Base-by-base conservation (phyloP, 1,140 invertebrate genomes). In the Drosophila auraria region DNA sequence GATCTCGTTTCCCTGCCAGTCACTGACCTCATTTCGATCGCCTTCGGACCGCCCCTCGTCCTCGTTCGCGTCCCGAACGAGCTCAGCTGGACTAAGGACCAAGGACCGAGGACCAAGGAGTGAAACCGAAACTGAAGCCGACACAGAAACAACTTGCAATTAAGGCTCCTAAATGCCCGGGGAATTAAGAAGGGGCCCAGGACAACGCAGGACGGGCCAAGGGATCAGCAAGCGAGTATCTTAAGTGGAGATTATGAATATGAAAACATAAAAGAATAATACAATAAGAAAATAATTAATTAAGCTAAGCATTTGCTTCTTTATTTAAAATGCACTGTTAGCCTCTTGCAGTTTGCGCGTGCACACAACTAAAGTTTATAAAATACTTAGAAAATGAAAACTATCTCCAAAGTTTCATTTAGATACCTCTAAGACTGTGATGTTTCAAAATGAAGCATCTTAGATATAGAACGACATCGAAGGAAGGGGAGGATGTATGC, bases 11-110 rank as follows among this genome's bases (percentile, higher is more conserved):
- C 45, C 50, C 62, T 70, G 65, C 62, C 83, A 83, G 83, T 87
- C 86, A 82, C 74, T 90, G 84, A 89, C 84, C 84, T 89, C 78
- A 72, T 90, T 89, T 90, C 81, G 60, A 89, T 89, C 74, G 86
- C 40, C 53, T 58, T 68, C 53, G 61, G 49, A 27, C 51, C 56
- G 62, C 47, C 42, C 63, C 40, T 50, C 30, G 45, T 36, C 49
- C 56, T 36, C 15, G 30, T 30, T 15, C n/a, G 17, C 40, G 44
- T 70, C 20, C 23, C 23, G 33, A 23, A 23, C 17, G 27, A 33
- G 27, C 51, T 50, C 30, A 50, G 47, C 45, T 60, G 51, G 50
- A 57, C 33, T 45, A n/a, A 17, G 45, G 36, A 38, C 25, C 1
- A 47, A 27, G 44, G 27, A 27, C 25, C 25, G 5, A 27, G 5